These are phyloP conservation scores for Alcedo quadribrachys DNA, from an alignment of 2,797 vertebrate species.

Conservation along the genomic window DNA sequence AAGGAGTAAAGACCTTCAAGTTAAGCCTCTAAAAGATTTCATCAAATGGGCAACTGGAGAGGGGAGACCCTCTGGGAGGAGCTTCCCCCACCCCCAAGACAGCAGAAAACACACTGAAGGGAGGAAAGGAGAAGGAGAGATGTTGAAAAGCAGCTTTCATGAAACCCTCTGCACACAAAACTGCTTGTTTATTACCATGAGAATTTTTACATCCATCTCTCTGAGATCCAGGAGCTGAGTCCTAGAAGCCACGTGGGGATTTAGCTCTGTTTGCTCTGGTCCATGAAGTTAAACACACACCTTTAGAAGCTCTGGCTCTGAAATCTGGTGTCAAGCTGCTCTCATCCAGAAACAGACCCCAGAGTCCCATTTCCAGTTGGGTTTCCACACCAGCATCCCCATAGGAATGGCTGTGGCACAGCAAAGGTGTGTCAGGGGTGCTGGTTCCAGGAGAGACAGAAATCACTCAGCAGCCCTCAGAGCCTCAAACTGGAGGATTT, in stretches of 20 bases:
- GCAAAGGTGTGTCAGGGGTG: not conserved
- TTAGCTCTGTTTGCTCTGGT: not conserved
- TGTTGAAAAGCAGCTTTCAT: not conserved
- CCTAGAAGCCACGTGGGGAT: not conserved
- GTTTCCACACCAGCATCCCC: slow-evolving; percentile 70
- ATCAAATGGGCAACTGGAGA: not conserved
- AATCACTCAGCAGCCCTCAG: not conserved
- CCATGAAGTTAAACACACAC: not conserved
- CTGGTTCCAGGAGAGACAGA: not conserved
- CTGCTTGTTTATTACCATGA: not conserved
- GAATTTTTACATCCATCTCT: not conserved
- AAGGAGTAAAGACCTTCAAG: not conserved
- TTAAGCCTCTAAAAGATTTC: not conserved
- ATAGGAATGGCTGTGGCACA: slow-evolving; percentile 22
- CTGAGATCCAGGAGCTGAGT: not conserved
- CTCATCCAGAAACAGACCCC: not conserved
- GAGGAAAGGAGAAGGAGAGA: not conserved
- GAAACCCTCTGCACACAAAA: not conserved
- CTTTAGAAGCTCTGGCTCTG: not conserved
- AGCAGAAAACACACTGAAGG: not conserved
- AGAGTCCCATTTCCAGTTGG: not conserved
- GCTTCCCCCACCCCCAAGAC: not conserved
- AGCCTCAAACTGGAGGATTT: not conserved
- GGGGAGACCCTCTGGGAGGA: not conserved
- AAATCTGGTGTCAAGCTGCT: not conserved